Conservation (phyloP, 2,113 vertebrate genomes). For the Hippocampus abdominalis region DNA sequence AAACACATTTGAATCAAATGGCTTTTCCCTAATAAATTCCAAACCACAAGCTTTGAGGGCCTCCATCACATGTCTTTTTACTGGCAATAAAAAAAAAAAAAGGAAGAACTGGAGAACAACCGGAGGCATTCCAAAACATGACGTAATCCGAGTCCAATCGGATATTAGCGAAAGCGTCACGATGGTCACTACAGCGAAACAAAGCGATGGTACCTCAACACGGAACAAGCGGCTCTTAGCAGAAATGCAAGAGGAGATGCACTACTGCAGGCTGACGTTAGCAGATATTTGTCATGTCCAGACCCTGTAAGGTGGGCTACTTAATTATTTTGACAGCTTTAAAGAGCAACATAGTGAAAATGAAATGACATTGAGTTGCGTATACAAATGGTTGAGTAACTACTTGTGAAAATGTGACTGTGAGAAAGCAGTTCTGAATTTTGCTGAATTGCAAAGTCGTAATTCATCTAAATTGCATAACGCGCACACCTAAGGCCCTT, state of each 20-base stretch:
- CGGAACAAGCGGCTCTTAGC: slow-evolving; percentile 15
- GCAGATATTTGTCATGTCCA: not conserved
- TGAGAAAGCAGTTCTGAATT: not conserved
- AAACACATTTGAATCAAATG: not conserved
- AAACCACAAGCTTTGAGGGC: slow-evolving; percentile 18
- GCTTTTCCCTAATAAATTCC: slow-evolving; percentile 19
- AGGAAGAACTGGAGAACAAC: slow-evolving; percentile 19
- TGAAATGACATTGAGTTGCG: not conserved
- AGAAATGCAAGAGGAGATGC: slow-evolving; percentile 14
- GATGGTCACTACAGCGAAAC: not conserved
- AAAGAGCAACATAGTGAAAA: not conserved
- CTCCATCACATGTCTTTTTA: slow-evolving; percentile 18
- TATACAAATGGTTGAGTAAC: not conserved
- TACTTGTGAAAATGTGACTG: not conserved
- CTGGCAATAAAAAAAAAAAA: slow-evolving; percentile 9
- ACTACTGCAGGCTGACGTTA: not conserved
- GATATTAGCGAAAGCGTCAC: slow-evolving; percentile 28
- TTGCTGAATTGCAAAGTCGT: not conserved
- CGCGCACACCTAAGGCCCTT: too few species aligned
- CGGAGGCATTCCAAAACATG: slow-evolving; percentile 36
- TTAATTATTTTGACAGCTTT: not conserved
- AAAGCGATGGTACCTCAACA: not conserved
- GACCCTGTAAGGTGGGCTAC: not conserved
- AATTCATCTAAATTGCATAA: not conserved
- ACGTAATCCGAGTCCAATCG: slow-evolving; percentile 26